Evolutionary conservation across 2,888 invertebrate species (phyloP).

Genomic region (Dicyrtoma fusca): DNA sequence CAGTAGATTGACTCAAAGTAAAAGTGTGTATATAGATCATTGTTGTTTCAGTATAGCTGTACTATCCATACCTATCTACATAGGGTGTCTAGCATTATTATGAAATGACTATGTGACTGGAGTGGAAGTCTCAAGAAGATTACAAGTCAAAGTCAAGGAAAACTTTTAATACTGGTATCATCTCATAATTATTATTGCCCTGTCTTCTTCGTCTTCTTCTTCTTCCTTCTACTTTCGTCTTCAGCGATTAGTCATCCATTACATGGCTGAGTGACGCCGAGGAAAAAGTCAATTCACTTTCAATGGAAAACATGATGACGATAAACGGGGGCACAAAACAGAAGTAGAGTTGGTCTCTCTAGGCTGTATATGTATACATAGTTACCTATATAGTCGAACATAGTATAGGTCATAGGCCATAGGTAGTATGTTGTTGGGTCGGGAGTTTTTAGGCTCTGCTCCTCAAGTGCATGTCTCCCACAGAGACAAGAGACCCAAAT

Average conservation of each 20-base stretch:
- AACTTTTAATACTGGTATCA: slow-evolving; percentile 3
- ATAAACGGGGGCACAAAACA: background rate
- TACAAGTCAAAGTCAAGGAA: background rate
- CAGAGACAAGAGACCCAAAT: no score
- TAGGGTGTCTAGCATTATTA: no score
- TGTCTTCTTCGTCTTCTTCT: background rate
- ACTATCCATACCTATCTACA: no score
- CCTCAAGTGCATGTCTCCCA: no score
- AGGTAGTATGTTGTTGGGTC: no score
- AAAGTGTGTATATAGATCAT: no score
- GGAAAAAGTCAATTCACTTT: slow-evolving; percentile 28
- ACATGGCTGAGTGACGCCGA: slow-evolving; percentile 24
- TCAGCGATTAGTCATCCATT: slow-evolving; percentile 17
- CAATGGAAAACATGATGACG: slow-evolving; percentile 1
- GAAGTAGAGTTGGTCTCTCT: no score
- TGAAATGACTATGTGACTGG: no score
- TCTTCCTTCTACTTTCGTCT: background rate
- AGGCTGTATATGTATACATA: no score
- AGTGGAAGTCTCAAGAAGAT: background rate
- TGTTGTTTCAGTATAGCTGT: no score
- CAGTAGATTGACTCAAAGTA: no score
- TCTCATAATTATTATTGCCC: slow-evolving; percentile 23
- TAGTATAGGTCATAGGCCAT: background rate
- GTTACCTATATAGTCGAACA: slow-evolving; percentile 10
- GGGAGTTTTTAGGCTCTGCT: no score